Evolutionary conservation across 2,888 invertebrate genomes (phyloP).

Genomic region (Caenorhabditis macrosperma): DNA sequence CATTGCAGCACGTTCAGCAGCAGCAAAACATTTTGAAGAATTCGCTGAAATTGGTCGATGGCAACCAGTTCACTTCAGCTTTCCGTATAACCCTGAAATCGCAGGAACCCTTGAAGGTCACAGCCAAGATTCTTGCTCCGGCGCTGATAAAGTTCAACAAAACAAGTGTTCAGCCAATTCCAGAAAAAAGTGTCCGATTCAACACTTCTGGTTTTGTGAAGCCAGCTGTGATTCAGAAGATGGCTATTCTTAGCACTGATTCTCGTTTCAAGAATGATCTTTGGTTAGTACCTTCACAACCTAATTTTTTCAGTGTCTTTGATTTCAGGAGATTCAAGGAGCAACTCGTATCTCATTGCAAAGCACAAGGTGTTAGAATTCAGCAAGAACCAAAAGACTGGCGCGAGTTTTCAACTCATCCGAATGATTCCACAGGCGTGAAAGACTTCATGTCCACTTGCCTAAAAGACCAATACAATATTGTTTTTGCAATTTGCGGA

Average conservation of each 20-base stretch:
- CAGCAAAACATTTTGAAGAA: neutral
- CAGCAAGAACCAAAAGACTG: no score
- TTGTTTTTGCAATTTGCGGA: neutral
- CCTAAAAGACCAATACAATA: neutral
- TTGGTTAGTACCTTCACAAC: no score
- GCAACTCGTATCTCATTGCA: no score
- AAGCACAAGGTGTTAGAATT: no score
- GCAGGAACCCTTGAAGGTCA: neutral
- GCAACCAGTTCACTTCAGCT: neutral
- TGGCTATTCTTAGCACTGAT: neutral
- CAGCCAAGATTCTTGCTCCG: neutral
- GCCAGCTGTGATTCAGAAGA: neutral
- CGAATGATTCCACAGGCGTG: neutral
- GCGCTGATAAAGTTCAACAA: neutral
- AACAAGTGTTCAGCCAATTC: neutral
- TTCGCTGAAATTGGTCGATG: neutral
- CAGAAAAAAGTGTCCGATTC: neutral
- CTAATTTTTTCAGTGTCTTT: no score
- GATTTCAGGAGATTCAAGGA: no score
- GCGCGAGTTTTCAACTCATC: no score
- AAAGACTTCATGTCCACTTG: neutral
- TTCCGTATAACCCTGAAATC: neutral
- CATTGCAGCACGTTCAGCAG: neutral
- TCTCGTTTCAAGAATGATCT: neutral
- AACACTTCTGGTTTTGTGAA: neutral